Percentiles rank a stretch among this genome's conserved stretches.
Conservation (phyloP, 1,140 invertebrate species). For the Globodera ellingtonae region DNA sequence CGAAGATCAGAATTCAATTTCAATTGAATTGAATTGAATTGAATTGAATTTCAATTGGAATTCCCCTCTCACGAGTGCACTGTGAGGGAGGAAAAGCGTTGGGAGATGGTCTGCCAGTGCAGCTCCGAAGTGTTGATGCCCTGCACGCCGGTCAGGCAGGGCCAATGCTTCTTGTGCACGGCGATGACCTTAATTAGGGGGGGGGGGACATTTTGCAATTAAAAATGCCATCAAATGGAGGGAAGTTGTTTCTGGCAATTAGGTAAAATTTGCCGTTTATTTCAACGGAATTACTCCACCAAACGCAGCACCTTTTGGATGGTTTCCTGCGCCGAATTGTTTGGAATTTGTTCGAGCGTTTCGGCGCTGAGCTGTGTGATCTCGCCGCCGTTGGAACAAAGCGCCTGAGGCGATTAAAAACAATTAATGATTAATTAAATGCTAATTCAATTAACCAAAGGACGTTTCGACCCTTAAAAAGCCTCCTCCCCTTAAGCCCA, state of each 20-base stretch:
- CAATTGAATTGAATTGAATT: not conserved
- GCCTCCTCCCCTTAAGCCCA: not conserved
- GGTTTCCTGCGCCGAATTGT: conserved; percentile 59
- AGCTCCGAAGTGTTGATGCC: conserved; percentile 57
- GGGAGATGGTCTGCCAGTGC: conserved; percentile 58
- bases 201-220: not conserved
- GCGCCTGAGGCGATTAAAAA: conserved; percentile 51
- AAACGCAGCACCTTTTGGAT: conserved; percentile 47
- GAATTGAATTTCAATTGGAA: not conserved
- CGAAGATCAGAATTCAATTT: not conserved
- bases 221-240: not conserved
- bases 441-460: conserved; percentile 17
- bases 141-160: conserved; percentile 56
- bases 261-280: too few species aligned
- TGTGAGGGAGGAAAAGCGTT: conserved; percentile 52
- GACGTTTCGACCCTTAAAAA: not conserved
- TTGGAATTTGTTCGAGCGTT: conserved; percentile 54
- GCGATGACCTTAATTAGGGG: conserved; percentile 55
- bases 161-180: conserved; percentile 64
- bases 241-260: too few species aligned
- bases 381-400: conserved; percentile 53
- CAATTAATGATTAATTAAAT: not conserved
- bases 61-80: conserved; percentile 40
- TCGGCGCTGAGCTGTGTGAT: conserved; percentile 47
- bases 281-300: too few species aligned